Percentiles rank a stretch among this genome's conserved stretches.
Conservation (phyloP, 2,888 invertebrate genomes). For the Epicampocera succincta region DNA sequence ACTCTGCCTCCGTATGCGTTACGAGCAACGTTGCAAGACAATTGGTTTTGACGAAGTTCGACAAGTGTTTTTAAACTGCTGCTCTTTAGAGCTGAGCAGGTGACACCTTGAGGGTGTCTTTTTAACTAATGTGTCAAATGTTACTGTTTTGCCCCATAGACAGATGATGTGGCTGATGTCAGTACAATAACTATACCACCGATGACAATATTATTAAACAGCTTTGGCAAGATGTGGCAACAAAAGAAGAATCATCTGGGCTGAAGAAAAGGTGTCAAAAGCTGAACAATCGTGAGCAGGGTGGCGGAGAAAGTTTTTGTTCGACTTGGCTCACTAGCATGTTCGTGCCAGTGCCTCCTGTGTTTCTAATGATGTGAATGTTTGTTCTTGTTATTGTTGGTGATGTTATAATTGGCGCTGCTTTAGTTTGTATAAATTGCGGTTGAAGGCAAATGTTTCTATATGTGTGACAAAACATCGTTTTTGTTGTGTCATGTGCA, state of each 20-base stretch:
- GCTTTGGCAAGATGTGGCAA: conserved; percentile 26
- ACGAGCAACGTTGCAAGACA: background rate
- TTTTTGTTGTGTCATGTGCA: conserved; percentile 48
- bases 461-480: conserved; percentile 53
- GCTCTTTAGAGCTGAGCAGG: conserved; percentile 48
- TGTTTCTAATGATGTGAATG: conserved; percentile 51
- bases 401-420: conserved; percentile 5
- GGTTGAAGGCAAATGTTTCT: conserved; percentile 62
- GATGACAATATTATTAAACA: conserved; percentile 45
- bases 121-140: conserved; percentile 70
- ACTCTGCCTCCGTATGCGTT: background rate
- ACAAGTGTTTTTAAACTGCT: conserved; percentile 19
- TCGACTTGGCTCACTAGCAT: conserved; percentile 22
- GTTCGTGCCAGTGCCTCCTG: conserved; percentile 57
- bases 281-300: background rate
- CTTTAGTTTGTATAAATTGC: conserved; percentile 37
- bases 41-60: background rate
- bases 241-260: background rate
- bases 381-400: conserved; percentile 31
- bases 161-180: conserved; percentile 16
- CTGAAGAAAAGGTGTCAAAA: conserved; percentile 12
- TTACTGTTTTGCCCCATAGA: conserved; percentile 63
- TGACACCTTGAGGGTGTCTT: conserved; percentile 64
- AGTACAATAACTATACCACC: conserved; percentile 28
- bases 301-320: background rate